These are phyloP conservation scores for Sphaerodactylus townsendi DNA, from an alignment of 2,113 vertebrate genomes.

Conservation along the genomic window DNA sequence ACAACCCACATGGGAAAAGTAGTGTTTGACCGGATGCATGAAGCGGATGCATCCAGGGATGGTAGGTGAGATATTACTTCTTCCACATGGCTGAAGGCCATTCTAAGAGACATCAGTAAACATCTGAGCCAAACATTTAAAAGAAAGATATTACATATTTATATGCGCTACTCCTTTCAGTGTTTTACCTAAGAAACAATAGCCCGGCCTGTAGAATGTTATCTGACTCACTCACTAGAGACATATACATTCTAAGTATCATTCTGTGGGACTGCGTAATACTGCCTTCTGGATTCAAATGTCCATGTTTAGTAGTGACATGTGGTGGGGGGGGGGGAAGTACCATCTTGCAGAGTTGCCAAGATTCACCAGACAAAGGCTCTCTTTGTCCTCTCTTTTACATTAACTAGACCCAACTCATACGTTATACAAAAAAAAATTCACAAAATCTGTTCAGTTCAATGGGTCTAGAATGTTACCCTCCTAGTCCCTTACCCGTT, in stretches of 20 bases:
- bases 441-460: too few relatives aligned
- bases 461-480: too few relatives aligned
- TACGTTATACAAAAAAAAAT: too few relatives aligned
- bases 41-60: neutral
- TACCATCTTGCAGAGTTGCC: neutral
- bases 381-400: too few relatives aligned
- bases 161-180: neutral
- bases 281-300: neutral
- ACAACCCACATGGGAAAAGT: neutral
- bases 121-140: neutral
- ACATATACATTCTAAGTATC: neutral
- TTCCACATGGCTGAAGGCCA: neutral
- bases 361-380: too few relatives aligned
- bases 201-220: neutral
- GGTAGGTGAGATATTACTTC: neutral
- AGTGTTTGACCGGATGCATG: neutral
- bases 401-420: too few relatives aligned
- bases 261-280: neutral
- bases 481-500: too few relatives aligned
- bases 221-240: neutral
- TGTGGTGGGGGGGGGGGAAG: too few relatives aligned
- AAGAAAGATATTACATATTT: neutral
- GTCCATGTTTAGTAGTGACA: neutral
- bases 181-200: neutral
- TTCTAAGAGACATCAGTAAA: neutral